Evolutionary conservation across 2,113 vertebrate genomes (phyloP).

Genomic region (Leuciscus idus): DNA sequence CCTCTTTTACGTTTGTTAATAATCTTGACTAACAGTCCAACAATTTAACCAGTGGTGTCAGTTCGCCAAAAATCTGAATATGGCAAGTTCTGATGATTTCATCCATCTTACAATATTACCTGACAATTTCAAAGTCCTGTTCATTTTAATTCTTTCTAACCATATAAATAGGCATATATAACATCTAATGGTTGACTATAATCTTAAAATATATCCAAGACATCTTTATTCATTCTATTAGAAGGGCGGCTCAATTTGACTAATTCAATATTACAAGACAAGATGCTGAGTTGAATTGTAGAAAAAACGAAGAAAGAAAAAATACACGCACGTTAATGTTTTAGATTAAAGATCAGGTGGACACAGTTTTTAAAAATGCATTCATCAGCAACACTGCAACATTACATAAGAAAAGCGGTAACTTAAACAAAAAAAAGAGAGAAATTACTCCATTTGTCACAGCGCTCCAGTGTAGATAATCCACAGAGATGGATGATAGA

Average conservation of each 20-base stretch:
- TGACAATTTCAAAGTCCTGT: background rate
- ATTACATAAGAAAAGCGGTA: no score
- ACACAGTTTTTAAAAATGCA: no score
- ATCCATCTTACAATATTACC: background rate
- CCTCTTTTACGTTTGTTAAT: background rate
- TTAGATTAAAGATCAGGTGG: no score
- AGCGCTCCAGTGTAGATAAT: no score
- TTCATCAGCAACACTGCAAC: no score
- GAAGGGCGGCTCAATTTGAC: background rate
- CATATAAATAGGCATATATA: background rate
- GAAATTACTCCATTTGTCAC: no score
- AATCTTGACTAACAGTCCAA: background rate
- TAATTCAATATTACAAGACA: background rate
- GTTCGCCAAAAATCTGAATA: background rate
- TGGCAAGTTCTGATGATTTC: background rate
- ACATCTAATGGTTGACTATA: background rate
- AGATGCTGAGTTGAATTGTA: background rate
- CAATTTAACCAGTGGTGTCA: background rate
- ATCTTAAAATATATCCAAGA: background rate
- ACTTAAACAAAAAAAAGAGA: no score
- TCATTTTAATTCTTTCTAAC: background rate
- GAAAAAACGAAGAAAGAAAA: background rate
- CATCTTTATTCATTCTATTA: background rate
- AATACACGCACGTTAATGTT: background rate
- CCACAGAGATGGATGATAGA: no score